Conservation (phyloP, 2,797 vertebrate species). For the Microcaecilia unicolor region DNA sequence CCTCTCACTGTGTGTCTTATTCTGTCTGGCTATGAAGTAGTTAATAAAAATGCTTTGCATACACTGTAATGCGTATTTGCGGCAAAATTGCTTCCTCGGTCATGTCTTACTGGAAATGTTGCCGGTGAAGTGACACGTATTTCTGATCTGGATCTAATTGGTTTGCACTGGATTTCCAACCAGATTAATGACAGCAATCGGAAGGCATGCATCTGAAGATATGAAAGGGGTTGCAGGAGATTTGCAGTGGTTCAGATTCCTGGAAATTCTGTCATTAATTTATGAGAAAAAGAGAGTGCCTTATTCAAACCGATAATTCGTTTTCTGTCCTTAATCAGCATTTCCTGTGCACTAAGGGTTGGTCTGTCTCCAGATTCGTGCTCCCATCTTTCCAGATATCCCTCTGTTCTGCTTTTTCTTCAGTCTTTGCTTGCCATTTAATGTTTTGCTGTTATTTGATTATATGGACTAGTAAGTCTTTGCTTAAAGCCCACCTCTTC, state of each 20-base stretch:
- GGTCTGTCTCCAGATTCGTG: no score
- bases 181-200: conserved; percentile 3
- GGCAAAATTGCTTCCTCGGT: accelerated
- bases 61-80: no score
- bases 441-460: no score
- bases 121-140: background rate
- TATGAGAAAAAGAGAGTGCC: background rate
- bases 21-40: background rate
- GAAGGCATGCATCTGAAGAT: background rate
- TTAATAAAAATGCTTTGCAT: no score
- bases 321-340: no score
- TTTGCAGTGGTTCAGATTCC: conserved; percentile 11
- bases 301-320: no score
- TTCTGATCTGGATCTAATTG: background rate
- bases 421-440: no score
- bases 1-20: background rate
- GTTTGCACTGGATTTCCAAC: background rate
- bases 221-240: background rate
- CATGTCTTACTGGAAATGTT: background rate
- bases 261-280: background rate
- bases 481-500: no score
- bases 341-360: no score
- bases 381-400: no score
- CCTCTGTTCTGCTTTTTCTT: no score
- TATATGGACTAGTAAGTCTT: no score